A percentile compares a stretch with the other conserved stretches of the same genome.
Evolutionary conservation across 1,140 invertebrate genomes (phyloP).

Genomic region (Araneus ventricosus): DNA sequence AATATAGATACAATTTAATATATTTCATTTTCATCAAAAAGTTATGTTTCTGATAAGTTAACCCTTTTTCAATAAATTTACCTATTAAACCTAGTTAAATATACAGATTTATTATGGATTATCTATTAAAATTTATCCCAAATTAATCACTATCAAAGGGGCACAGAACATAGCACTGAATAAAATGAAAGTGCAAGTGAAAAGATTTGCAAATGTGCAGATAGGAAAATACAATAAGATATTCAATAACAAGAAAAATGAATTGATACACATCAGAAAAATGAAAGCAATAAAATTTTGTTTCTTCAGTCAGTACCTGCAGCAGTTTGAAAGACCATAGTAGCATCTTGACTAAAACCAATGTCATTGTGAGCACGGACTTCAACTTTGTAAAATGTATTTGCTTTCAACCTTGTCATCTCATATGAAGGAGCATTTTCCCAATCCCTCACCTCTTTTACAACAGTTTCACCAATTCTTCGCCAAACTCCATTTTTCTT

Average conservation of each 20-base stretch:
- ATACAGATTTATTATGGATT: no score
- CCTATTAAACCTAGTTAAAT: no score
- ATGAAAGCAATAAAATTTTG: not conserved
- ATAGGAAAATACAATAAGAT: not conserved
- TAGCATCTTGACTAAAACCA: conserved; percentile 87
- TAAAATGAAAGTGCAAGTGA: conserved; percentile 48
- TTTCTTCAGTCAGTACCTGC: conserved; percentile 82
- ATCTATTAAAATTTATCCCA: no score
- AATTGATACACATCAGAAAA: not conserved
- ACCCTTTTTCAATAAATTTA: no score
- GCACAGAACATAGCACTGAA: conserved; percentile 7
- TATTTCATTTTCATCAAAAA: no score
- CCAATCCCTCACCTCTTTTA: conserved; percentile 54
- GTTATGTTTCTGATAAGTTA: no score
- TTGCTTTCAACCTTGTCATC: conserved; percentile 83
- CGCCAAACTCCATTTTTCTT: conserved; percentile 56
- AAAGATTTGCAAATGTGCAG: conserved; percentile 39
- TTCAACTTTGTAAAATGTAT: conserved; percentile 90
- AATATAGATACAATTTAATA: no score
- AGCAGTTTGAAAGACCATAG: conserved; percentile 89
- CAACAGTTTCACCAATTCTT: conserved; percentile 34
- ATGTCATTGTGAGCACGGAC: conserved; percentile 91
- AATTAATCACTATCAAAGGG: not conserved
- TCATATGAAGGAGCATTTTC: conserved; percentile 71
- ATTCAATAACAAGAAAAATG: conserved; percentile 7